These are phyloP conservation scores for Euplagia quadripunctaria DNA, from an alignment of 2,888 invertebrate species.

Conservation along the genomic window DNA sequence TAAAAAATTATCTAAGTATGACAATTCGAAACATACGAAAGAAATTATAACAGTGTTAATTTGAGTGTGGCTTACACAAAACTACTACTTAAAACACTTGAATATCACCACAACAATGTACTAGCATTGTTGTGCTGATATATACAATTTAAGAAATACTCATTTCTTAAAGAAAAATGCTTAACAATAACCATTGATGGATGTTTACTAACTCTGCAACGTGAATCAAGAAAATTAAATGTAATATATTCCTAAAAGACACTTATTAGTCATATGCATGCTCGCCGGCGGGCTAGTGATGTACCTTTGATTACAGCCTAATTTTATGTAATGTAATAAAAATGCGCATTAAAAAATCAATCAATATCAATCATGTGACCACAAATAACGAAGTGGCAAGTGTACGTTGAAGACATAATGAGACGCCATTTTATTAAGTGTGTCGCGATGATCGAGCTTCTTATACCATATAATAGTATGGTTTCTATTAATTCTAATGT, in stretches of 20 bases:
- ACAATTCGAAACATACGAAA: no score
- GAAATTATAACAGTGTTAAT: no score
- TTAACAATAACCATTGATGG: neutral
- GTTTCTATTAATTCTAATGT: neutral
- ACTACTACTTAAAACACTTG: no score
- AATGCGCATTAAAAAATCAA: conserved; percentile 62
- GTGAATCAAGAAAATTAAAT: neutral
- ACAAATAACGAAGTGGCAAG: conserved; percentile 52
- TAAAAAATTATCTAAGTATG: no score
- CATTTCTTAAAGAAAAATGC: neutral
- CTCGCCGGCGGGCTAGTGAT: conserved; percentile 24
- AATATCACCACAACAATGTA: no score
- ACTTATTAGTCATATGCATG: conserved; percentile 19
- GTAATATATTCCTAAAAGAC: neutral
- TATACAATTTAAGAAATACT: no score
- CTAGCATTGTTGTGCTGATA: no score
- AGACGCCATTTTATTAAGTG: conserved; percentile 33
- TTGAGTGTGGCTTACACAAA: no score
- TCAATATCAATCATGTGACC: conserved; percentile 57
- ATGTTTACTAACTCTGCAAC: neutral
- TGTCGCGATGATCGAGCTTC: conserved; percentile 12
- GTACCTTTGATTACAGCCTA: conserved; percentile 33
- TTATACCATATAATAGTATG: neutral
- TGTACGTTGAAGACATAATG: conserved; percentile 46
- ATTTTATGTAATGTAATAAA: conserved; percentile 47